Conservation (phyloP, 2,888 invertebrate genomes). For the Dryococelus australis region DNA sequence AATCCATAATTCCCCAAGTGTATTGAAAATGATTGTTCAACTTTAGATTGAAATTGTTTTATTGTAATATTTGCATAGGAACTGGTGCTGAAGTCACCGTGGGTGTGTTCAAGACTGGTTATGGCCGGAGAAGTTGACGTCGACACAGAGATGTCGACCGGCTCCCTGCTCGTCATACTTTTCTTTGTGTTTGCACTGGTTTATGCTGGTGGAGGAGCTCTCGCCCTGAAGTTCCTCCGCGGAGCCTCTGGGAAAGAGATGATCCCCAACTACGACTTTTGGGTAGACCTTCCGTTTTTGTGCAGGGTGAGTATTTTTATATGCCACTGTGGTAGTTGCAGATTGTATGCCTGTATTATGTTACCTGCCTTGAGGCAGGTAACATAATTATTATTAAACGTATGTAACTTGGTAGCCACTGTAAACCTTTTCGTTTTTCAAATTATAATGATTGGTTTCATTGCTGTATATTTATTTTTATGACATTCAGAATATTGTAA, state of each 20-base stretch:
- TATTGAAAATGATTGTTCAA: too few species aligned
- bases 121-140: constrained; percentile 33
- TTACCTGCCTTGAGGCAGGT: neutral
- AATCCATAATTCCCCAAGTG: too few species aligned
- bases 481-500: too few species aligned
- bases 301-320: constrained; percentile 64
- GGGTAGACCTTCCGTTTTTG: constrained; percentile 73
- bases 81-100: constrained; percentile 62
- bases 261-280: constrained; percentile 77
- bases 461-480: too few species aligned
- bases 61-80: constrained; percentile 41
- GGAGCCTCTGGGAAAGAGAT: constrained; percentile 77
- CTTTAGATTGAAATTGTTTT: too few species aligned
- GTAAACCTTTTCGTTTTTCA: too few species aligned
- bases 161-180: constrained; percentile 70
- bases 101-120: constrained; percentile 60
- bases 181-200: constrained; percentile 66
- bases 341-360: neutral
- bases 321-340: neutral
- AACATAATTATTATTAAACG: neutral
- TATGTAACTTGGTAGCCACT: neutral
- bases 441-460: too few species aligned
- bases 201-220: constrained; percentile 72
- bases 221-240: constrained; percentile 70
- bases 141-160: constrained; percentile 63